Evolutionary conservation across 2,888 invertebrate genomes (phyloP).

Genomic region (Cerceris ruficornis): DNA sequence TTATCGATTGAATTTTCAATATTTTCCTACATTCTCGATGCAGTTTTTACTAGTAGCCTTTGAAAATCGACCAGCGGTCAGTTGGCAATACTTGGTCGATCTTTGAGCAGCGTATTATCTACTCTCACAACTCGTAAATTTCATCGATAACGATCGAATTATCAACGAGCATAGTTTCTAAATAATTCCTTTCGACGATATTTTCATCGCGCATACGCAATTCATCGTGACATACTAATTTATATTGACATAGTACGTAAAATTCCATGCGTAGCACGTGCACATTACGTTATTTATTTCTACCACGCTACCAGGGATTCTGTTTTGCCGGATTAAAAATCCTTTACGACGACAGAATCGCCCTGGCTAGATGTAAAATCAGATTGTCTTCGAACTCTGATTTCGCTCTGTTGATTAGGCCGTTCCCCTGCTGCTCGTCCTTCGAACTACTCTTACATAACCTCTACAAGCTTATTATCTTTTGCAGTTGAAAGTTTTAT

Average conservation of each 20-base stretch:
- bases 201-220: background rate
- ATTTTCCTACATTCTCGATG: background rate
- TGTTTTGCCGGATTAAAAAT: slow-evolving; percentile 35
- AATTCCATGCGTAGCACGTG: slow-evolving; percentile 30
- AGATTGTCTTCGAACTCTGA: slow-evolving; percentile 27
- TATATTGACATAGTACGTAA: slow-evolving; percentile 11
- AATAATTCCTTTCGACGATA: background rate
- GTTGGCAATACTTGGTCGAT: slow-evolving; percentile 40
- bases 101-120: slow-evolving; percentile 5
- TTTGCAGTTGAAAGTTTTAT: slow-evolving; percentile 5
- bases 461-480: slow-evolving; percentile 31
- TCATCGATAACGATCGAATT: background rate
- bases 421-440: slow-evolving; percentile 32
- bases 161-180: background rate
- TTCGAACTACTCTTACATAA: slow-evolving; percentile 44
- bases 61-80: slow-evolving; percentile 52
- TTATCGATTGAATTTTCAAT: background rate
- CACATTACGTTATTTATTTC: slow-evolving; percentile 26
- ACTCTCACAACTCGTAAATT: background rate
- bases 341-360: slow-evolving; percentile 1
- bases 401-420: slow-evolving; percentile 31
- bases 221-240: slow-evolving; percentile 6
- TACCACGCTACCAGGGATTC: slow-evolving; percentile 13
- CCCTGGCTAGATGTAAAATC: slow-evolving; percentile 8
- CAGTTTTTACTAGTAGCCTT: slow-evolving; percentile 39